Evolutionary conservation across 2,888 invertebrate species (phyloP).

Genomic region (Catocala sponsa): DNA sequence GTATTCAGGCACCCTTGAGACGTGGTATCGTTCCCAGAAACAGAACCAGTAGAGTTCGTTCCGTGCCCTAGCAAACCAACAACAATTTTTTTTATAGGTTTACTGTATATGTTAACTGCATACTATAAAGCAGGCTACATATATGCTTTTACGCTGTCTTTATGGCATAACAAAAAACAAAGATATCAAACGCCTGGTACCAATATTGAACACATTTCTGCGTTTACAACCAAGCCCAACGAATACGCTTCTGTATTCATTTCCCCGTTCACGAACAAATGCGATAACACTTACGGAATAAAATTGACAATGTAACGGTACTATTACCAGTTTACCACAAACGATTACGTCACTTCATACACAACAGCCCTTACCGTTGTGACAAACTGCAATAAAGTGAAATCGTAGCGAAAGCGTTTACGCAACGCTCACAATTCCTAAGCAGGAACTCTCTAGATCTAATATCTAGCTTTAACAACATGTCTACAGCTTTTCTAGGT

Average conservation of each 20-base stretch:
- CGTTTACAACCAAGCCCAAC: no score
- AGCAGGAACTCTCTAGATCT: constrained; percentile 52
- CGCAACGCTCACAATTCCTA: constrained; percentile 58
- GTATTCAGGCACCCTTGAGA: no score
- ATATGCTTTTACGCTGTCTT: no score
- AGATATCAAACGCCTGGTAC: no score
- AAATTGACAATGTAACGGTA: constrained; percentile 32
- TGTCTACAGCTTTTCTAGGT: constrained; percentile 30
- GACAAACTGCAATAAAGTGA: constrained; percentile 57
- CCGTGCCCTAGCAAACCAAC: no score
- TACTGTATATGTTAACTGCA: no score
- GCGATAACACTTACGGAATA: constrained; percentile 4
- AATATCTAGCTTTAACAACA: constrained; percentile 24
- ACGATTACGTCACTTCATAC: constrained; percentile 48
- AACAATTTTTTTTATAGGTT: no score
- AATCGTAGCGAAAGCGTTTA: constrained; percentile 71
- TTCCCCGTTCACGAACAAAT: neutral
- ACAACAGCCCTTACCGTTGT: constrained; percentile 46
- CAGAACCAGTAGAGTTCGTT: no score
- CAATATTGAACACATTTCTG: no score
- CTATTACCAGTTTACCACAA: constrained; percentile 36
- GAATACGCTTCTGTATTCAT: neutral
- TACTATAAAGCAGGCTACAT: no score
- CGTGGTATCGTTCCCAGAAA: no score
- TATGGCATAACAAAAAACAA: no score